These are phyloP conservation scores for Batillaria attramentaria DNA, from an alignment of 1,140 invertebrate genomes.

Conservation along the genomic window DNA sequence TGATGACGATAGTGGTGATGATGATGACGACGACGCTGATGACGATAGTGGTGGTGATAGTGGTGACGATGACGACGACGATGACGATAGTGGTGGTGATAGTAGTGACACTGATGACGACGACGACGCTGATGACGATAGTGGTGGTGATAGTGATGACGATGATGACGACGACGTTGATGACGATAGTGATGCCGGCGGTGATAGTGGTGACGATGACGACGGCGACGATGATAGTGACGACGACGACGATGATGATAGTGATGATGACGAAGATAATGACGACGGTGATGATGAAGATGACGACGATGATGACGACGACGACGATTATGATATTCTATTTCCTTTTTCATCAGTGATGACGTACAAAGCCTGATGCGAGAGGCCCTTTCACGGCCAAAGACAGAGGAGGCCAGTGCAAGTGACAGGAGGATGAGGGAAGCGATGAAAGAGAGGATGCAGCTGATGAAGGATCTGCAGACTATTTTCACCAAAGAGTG, in stretches of 20 bases:
- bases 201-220: neutral
- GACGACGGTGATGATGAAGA: neutral
- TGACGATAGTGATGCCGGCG: neutral
- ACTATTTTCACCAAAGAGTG: too few species aligned
- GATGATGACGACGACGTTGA: neutral
- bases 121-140: conserved; percentile 1
- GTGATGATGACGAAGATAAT: too few species aligned
- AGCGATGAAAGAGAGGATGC: too few species aligned
- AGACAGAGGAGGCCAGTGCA: neutral
- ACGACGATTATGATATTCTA: neutral
- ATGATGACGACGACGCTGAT: too few species aligned
- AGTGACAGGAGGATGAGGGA: too few species aligned
- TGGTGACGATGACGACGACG: too few species aligned
- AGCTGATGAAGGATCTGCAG: too few species aligned
- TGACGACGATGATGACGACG: neutral
- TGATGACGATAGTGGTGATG: too few species aligned
- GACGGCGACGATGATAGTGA: too few species aligned
- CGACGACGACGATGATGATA: too few species aligned
- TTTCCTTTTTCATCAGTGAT: neutral
- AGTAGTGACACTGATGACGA: conserved; percentile 1
- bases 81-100: neutral
- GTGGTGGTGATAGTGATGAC: neutral
- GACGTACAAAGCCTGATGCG: neutral
- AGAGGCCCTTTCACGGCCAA: neutral
- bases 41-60: too few species aligned